phyloP scores from a whole-genome alignment of 2,888 invertebrate genomes.

The Dascillus cervinus region DNA sequence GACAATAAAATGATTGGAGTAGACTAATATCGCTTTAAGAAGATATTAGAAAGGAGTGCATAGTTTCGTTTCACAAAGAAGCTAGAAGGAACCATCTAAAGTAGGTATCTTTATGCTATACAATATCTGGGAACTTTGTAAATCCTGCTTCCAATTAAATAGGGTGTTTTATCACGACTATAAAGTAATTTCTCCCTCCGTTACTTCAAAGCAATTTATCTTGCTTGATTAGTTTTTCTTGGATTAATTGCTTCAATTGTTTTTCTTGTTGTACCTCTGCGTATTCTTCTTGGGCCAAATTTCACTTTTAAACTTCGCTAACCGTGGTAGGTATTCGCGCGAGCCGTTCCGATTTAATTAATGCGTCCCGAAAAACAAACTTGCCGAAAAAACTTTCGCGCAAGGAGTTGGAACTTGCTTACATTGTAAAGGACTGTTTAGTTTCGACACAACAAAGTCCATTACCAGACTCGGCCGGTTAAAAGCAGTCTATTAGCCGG shows the following conservation, averaged over 20 bases:
- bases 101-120: too few species aligned
- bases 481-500: constrained; percentile 42
- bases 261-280: constrained; percentile 42
- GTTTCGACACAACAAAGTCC: constrained; percentile 40
- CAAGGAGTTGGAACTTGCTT: too few species aligned
- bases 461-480: constrained; percentile 34
- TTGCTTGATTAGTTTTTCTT: constrained; percentile 46
- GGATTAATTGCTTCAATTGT: constrained; percentile 46
- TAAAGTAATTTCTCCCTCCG: constrained; percentile 41
- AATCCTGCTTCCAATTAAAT: constrained; percentile 41
- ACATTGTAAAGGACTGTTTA: too few species aligned
- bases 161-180: constrained; percentile 43
- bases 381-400: too few species aligned
- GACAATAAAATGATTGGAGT: too few species aligned
- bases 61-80: not conserved
- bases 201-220: constrained; percentile 40
- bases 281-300: constrained; percentile 40
- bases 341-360: too few species aligned
- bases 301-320: constrained; percentile 27
- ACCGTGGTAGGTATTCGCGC: too few species aligned
- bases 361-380: too few species aligned
- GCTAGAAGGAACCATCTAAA: too few species aligned
- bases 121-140: too few species aligned
- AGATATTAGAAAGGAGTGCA: too few species aligned
- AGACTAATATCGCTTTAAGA: too few species aligned